These are phyloP conservation scores for Sarcophaga caerulescens DNA, from an alignment of 2,888 invertebrate genomes.

Conservation along the genomic window DNA sequence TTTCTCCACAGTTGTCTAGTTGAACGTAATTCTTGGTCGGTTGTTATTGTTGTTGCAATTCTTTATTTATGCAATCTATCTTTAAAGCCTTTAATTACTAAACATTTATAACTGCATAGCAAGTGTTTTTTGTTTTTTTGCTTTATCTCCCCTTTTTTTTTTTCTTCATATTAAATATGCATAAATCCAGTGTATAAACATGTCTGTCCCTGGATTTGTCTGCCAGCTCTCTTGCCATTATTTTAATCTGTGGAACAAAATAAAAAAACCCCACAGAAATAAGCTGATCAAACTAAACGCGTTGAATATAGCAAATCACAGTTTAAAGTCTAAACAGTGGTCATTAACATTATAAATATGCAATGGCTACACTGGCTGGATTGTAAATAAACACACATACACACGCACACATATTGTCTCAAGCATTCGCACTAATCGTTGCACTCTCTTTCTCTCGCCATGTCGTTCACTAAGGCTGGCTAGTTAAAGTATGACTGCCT, in stretches of 20 bases:
- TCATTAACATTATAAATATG: constrained; percentile 70
- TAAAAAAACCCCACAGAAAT: not conserved
- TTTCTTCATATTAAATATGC: constrained; percentile 34
- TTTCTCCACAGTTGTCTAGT: not conserved
- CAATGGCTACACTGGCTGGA: not conserved
- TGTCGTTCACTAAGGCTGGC: no score
- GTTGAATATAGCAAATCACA: constrained; percentile 65
- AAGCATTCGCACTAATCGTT: no score
- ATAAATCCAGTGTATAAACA: constrained; percentile 21
- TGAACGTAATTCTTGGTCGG: no score
- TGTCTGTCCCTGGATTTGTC: not conserved
- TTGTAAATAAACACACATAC: not conserved
- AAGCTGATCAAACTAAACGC: constrained; percentile 1
- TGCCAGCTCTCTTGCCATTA: constrained; percentile 35
- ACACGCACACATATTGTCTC: no score
- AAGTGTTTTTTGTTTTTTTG: constrained; percentile 1
- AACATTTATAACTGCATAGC: constrained; percentile 66
- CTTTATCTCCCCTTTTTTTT: constrained; percentile 10
- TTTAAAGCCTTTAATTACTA: constrained; percentile 67
- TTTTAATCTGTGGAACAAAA: constrained; percentile 50
- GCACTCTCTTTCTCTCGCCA: no score
- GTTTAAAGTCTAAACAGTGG: constrained; percentile 69
- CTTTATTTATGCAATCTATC: constrained; percentile 53
- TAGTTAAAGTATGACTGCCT: no score
- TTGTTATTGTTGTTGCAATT: constrained; percentile 18